Evolutionary conservation across 2,888 invertebrate species (phyloP), one percentile per base, ranked within the genome.

Genomic region (Caenorhabditis japonica): DNA sequence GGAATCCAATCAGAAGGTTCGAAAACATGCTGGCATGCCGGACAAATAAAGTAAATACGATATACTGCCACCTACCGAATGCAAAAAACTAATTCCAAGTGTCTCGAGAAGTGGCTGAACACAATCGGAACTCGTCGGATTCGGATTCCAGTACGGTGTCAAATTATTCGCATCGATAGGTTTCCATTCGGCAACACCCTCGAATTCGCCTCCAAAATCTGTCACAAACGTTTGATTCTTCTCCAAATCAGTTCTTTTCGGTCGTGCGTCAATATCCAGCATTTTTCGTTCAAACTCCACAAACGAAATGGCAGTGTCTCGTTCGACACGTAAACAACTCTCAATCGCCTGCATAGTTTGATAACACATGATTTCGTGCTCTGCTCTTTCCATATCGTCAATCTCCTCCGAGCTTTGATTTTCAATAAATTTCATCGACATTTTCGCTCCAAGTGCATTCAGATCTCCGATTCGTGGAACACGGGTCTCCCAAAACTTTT

Each of bases 71-170:
- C 71, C 43, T 27, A 64, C 59, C 55, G 72, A 36, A 8, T 33
- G 17, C 4, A 23, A n/a, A 13, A 72, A 72, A 2, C 23, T 46
- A 17, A 52, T 13, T 15, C 72, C 72, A 8, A 72, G 25, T 27
- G 64, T 13, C 27, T 72, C 72, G 8, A 72, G 25, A 39, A 72
- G n/a, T 5, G 72, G 72, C n/a, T 72, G 64, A 21, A 55, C 49
- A 19, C 46, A 53, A 33, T 55, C 49, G 5, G 51, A 34, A 8
- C 25, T 12, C 2, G 7, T 7, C 17, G 27, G 30, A 30, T 49
- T 33, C 10, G 59, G 39, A 39, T 23, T 23, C 4, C 10, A 47
- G 39, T 59, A 59, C 4, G 39, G 5, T n/a, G n/a, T 4, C 3
- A 34, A 3, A 17, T 33, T n/a, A 7, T 25, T 10, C 15, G 5